A percentile compares a stretch with the other conserved stretches of the same genome.
Evolutionary conservation across 2,888 invertebrate species (phyloP).

Genomic region (Leptinotarsa haldemani): DNA sequence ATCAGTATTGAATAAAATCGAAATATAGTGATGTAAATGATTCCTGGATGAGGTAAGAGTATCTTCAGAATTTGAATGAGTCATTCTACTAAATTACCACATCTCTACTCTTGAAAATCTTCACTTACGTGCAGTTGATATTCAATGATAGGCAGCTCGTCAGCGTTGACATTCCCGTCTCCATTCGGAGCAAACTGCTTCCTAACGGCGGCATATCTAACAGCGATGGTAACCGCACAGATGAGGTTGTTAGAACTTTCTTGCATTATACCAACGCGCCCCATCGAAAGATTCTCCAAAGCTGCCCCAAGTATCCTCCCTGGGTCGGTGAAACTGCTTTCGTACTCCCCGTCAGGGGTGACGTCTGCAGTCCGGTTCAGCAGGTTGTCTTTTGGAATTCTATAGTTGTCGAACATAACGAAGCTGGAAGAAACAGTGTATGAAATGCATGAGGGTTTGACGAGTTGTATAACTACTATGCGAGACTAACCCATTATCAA

Average conservation of each 20-base stretch:
- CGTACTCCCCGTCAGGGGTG: constrained; percentile 86
- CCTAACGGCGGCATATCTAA: constrained; percentile 83
- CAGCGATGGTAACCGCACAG: constrained; percentile 80
- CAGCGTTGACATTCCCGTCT: constrained; percentile 57
- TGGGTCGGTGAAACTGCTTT: constrained; percentile 90
- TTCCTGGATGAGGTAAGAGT: no score
- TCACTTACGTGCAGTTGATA: constrained; percentile 82
- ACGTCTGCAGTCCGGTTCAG: constrained; percentile 92
- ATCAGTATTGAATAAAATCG: no score
- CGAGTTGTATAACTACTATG: not conserved
- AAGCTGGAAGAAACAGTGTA: constrained; percentile 69
- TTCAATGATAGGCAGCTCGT: constrained; percentile 83
- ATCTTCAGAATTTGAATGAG: no score
- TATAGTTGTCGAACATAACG: constrained; percentile 87
- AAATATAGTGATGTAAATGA: no score
- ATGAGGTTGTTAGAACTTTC: constrained; percentile 76
- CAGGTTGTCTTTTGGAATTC: constrained; percentile 86
- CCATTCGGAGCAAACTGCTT: constrained; percentile 76
- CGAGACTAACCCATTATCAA: constrained; percentile 81
- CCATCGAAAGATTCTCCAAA: constrained; percentile 87
- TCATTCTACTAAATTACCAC: no score
- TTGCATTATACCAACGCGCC: constrained; percentile 80
- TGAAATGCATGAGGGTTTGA: not conserved
- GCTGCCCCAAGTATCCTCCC: constrained; percentile 87
- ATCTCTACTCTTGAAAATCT: not conserved